Evolutionary conservation across 2,113 vertebrate genomes (phyloP), one percentile per base, ranked within the genome.

Genomic region (Labrus mixtus): DNA sequence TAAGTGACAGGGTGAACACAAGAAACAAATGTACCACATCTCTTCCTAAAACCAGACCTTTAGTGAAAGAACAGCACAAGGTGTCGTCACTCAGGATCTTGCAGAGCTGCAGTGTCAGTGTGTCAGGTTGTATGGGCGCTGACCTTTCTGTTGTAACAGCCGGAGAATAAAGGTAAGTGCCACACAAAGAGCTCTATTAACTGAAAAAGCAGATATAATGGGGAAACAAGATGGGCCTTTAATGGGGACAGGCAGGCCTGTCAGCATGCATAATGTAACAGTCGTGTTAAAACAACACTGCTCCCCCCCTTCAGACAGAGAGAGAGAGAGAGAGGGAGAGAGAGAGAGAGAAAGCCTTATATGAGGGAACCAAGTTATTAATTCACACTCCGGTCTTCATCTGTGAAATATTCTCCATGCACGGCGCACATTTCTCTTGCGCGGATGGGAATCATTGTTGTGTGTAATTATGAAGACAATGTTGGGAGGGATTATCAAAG

Each of bases 391-490:
- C 69, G 83, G 85, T 85, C 77, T 83, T 81, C 85, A 81, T 88
- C 84, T 88, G 66, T 87, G 86, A 89, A 90, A 91, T 88, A 84
- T 88, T 91, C 85, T 85, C 82, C 45, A 76, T 81, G 89, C 87
- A 68, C 81, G 1, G 81, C 48, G 61, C 85, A 85, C 85, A 73
- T 91, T 93, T 90, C 89, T 84, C 78, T 72, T 82, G 87, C 84
- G 60, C 83, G 88, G 88, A 90, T 88, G 84, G 87, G 87, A 93
- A 90, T 92, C 90, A 91, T 90, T 93, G 92, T 92, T 90, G 92
- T 93, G 90, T 93, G 92, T 93, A 93, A 93, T 93, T 93, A 91
- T 89, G 90, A 92, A 91, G 90, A 93, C 90, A 93, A 92, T 93
- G 90, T 93, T 91, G 76, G 61, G 78, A 90, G 88, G 92, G 90